These are phyloP conservation scores for Zygaena filipendulae DNA, from an alignment of 2,888 invertebrate species.

Conservation along the genomic window DNA sequence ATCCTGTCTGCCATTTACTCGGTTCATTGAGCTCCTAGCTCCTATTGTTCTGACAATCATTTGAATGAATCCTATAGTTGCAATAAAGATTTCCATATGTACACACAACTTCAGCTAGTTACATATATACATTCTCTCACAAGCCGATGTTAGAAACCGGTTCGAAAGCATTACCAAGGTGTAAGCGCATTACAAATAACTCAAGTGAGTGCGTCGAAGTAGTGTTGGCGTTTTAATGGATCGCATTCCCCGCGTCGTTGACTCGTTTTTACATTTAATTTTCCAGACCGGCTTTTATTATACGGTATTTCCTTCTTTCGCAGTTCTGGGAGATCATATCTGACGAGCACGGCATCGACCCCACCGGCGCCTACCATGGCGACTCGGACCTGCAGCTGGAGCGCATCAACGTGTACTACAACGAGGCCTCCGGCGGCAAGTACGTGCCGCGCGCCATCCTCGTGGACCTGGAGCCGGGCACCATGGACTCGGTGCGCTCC, in stretches of 20 bases:
- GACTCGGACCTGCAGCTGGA: constrained; percentile 93
- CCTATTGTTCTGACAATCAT: neutral
- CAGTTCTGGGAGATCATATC: constrained; percentile 94
- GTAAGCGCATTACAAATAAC: constrained; percentile 24
- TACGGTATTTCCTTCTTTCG: constrained; percentile 72
- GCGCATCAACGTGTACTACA: constrained; percentile 96
- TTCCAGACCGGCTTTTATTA: constrained; percentile 19
- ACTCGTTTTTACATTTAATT: constrained; percentile 19
- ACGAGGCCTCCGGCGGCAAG: constrained; percentile 80
- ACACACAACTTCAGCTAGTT: too few species aligned
- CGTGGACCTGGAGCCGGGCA: constrained; percentile 54
- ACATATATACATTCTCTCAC: too few species aligned
- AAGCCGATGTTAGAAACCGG: constrained; percentile 33
- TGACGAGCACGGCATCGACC: constrained; percentile 94
- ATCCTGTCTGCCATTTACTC: constrained; percentile 44
- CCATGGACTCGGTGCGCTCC: constrained; percentile 75
- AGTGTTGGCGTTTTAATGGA: constrained; percentile 45
- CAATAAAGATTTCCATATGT: too few species aligned
- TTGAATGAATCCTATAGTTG: too few species aligned
- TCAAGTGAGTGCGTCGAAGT: constrained; percentile 33
- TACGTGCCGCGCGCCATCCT: constrained; percentile 57
- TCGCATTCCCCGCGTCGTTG: constrained; percentile 28
- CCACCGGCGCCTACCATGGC: constrained; percentile 88
- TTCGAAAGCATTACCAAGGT: constrained; percentile 40
- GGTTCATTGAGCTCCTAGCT: constrained; percentile 39